Base-by-base conservation (phyloP, 2,888 invertebrate species). In the Neoaliturus tenellus region DNA sequence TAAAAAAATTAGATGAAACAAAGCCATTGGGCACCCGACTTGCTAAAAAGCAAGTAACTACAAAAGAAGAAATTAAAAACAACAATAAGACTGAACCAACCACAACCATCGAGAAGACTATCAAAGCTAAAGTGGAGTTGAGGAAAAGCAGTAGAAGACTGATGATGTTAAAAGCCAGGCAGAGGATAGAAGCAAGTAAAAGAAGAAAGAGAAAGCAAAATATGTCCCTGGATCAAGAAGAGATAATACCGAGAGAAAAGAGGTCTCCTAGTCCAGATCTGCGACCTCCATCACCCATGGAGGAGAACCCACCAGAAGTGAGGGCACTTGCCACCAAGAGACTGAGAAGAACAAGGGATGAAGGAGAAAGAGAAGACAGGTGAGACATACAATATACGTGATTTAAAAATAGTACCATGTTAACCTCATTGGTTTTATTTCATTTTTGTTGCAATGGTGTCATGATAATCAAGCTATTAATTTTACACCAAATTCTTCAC, bases 261-360 rank as follows among this genome's bases (percentile, higher is more conserved):
- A 78, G 78, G n/a, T 78, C 78, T 33, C 78, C 41, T 28, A 80
- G 69, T 67, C 67, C 69, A 80, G 80, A 69, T 20, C 67, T 48
- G 28, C 78, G 14, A 10, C 67, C 25, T 14, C 33, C 48, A 39
- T 67, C 35, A 31, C 48, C 69, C 23, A 51, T 39, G 28, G 73
- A 73, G 8, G 17, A 10, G 84, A 81, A 84, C 85, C 75, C 48
- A 51, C 81, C 83, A 8, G 85, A 83, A 55, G 23, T 83, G 20
- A 83, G 83, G 41, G 69, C 44, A 0, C 89, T 88, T 28, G 90
- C 92, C 85, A 91, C 92, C 83, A 93, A 93, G 87, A 93, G 94
- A 85, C 90, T 86, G 90, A 92, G 88, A 83, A 90, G 88, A 85
- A 88, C 87, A 88, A 92, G 88, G 88, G 92, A 89, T 91, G 93